Evolutionary conservation across 2,113 vertebrate genomes (phyloP), one percentile per base, ranked within the genome.

Genomic region (Epinephelus moara): DNA sequence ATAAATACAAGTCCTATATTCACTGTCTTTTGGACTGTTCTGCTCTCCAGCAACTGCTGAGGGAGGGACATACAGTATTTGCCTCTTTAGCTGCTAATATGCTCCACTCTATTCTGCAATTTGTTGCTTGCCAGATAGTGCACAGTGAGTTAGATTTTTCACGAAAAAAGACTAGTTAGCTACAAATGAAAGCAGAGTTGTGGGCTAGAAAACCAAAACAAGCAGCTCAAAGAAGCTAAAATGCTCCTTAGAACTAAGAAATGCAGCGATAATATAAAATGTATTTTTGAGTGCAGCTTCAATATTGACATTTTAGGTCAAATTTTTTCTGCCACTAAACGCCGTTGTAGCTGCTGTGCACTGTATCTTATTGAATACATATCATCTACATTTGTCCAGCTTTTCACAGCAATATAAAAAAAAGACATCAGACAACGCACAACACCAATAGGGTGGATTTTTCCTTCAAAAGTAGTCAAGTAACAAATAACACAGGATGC

Each of bases 351-450:
- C 72, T 25, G 19, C 9, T 72, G 21, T 50, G 14, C 33, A 13
- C 21, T 64, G 50, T 42, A n/a, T 79, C 52, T 70, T 30, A 56
- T 66, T 14, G 49, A 18, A 23, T 61, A 52, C 59, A 52, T 66
- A 73, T 66, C 72, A 21, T 64, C 61, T 53, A 33, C 25, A 72
- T 72, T 33, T 81, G 70, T 62, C 15, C 3, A 33, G 23, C 17
- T 63, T 3, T 21, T 56, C 56, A 23, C n/a, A 75, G 63, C 40
- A 73, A 59, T 40, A 50, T 74, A 7, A 27, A 27, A 33, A 37
- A 80, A 25, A 72, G 33, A 61, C 30, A 4, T 17, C 62, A 49
- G 23, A 4, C 55, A 19, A 71, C 19, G 30, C 63, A 23, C 37
- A 2, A 57, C 69, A 57, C 21, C 37, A 55, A 3, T 10, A 12